phyloP scores from a whole-genome alignment of 2,888 invertebrate species.

The Periphyllus acericola region DNA sequence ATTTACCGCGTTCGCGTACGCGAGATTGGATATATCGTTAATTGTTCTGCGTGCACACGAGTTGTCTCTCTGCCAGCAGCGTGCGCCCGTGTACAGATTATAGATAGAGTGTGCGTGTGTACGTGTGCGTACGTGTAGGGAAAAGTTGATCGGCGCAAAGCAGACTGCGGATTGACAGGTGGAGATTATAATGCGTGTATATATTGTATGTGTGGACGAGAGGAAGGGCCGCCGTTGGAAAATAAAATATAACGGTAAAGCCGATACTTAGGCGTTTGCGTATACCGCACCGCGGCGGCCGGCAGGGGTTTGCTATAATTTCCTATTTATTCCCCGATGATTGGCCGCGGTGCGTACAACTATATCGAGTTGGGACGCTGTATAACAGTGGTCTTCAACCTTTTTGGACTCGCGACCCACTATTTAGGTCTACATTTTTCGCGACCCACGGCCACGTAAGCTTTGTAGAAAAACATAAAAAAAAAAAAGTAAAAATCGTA shows the following conservation, averaged over 20 bases:
- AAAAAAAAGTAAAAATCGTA: too few relatives aligned
- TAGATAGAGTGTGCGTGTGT: not conserved
- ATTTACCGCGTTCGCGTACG: not conserved
- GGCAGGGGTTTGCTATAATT: not conserved
- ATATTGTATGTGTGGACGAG: not conserved
- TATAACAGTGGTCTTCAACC: too few relatives aligned
- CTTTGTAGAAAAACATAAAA: too few relatives aligned
- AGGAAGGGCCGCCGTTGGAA: not conserved
- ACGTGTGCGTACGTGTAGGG: too few relatives aligned
- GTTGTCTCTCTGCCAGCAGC: too few relatives aligned
- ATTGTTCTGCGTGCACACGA: not conserved
- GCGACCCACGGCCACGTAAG: too few relatives aligned
- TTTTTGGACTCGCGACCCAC: too few relatives aligned
- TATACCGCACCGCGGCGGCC: too few relatives aligned
- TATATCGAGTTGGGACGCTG: not conserved
- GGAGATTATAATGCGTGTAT: conserved; percentile 27
- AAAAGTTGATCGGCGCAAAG: conserved; percentile 34
- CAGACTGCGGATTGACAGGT: conserved; percentile 38
- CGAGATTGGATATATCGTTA: not conserved
- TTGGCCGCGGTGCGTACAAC: not conserved
- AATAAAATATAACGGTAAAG: conserved; percentile 17
- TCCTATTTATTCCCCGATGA: not conserved
- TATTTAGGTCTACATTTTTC: too few relatives aligned
- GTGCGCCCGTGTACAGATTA: not conserved
- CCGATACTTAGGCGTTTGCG: not conserved